Conservation (phyloP, 2,888 invertebrate genomes). For the Nomada fucata region DNA sequence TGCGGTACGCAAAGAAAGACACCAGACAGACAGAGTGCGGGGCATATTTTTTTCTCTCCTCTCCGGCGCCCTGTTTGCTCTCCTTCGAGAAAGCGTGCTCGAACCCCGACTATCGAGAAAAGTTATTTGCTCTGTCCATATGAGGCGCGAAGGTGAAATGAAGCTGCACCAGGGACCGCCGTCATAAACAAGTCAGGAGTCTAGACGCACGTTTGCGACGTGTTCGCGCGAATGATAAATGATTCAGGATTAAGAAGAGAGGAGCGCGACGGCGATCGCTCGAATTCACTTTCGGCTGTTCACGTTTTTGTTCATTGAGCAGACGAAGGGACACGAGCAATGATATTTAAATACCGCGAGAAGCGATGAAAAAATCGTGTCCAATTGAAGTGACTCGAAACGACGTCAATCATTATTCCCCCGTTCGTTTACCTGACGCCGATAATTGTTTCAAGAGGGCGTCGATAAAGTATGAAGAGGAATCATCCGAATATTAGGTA, state of each 20-base stretch:
- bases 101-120: constrained; percentile 60
- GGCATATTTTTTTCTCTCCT: neutral
- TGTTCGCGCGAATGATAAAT: constrained; percentile 36
- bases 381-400: no score
- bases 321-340: neutral
- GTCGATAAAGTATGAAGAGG: neutral
- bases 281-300: constrained; percentile 1
- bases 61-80: constrained; percentile 48
- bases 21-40: neutral
- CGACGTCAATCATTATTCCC: no score
- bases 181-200: constrained; percentile 66
- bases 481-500: no score
- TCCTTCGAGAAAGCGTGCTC: constrained; percentile 53
- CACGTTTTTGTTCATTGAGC: neutral
- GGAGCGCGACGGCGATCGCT: constrained; percentile 1
- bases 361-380: no score
- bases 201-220: constrained; percentile 47
- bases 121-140: constrained; percentile 69
- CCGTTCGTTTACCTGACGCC: no score
- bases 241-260: constrained; percentile 35
- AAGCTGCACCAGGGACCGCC: constrained; percentile 43
- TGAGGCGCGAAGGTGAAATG: constrained; percentile 61
- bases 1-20: neutral
- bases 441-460: no score
- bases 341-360: no score